phyloP scores from a whole-genome alignment of 2,888 invertebrate genomes.

The Pollenia amentaria region DNA sequence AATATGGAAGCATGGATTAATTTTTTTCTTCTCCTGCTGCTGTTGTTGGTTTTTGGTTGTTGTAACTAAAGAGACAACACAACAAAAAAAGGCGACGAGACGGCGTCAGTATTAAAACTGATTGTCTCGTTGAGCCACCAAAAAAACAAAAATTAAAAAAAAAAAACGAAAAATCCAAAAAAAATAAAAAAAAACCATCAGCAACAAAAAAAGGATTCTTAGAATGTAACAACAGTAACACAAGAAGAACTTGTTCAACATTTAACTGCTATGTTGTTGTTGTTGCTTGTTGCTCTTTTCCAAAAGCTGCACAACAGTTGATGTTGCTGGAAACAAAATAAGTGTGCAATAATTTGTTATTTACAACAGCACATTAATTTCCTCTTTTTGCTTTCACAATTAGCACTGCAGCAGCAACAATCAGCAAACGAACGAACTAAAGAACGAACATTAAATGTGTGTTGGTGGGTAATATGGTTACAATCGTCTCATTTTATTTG shows the following conservation, averaged over 20 bases:
- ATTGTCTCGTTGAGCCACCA: constrained; percentile 71
- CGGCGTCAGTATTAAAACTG: constrained; percentile 74
- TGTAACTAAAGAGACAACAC: constrained; percentile 64
- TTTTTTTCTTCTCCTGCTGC: constrained; percentile 26
- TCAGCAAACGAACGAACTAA: constrained; percentile 42
- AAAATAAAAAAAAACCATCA: constrained; percentile 4
- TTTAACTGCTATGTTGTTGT: constrained; percentile 47
- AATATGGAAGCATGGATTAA: constrained; percentile 59
- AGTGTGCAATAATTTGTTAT: constrained; percentile 78
- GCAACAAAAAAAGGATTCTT: constrained; percentile 68
- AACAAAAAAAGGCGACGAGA: constrained; percentile 73
- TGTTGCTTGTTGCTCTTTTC: constrained; percentile 40
- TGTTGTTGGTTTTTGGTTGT: constrained; percentile 34
- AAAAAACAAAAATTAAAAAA: constrained; percentile 18
- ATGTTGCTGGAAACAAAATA: constrained; percentile 72
- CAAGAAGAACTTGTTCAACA: constrained; percentile 73
- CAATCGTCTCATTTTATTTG: constrained; percentile 33
- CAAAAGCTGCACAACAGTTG: constrained; percentile 43
- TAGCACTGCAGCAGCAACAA: constrained; percentile 69
- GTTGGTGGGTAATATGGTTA: constrained; percentile 2
- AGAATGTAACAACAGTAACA: constrained; percentile 74
- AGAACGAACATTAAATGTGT: constrained; percentile 34
- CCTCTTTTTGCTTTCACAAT: constrained; percentile 72
- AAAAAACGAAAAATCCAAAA: constrained; percentile 11
- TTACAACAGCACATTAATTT: constrained; percentile 77